These are phyloP conservation scores for Salarias fasciatus DNA, from an alignment of 2,797 vertebrate species.

Conservation along the genomic window DNA sequence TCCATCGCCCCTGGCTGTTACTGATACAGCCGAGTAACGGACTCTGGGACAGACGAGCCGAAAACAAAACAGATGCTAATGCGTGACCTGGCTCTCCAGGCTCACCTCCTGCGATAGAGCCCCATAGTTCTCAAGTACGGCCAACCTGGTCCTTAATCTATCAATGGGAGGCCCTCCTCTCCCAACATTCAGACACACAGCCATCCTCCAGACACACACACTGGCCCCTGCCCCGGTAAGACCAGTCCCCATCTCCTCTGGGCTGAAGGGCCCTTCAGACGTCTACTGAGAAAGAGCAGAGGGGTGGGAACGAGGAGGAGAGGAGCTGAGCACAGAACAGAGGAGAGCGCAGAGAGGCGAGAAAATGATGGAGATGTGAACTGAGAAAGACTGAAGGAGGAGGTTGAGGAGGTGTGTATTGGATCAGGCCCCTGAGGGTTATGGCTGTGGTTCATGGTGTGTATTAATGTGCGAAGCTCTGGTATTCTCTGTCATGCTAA, in stretches of 20 bases:
- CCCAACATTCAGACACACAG: conserved; percentile 72
- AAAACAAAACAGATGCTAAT: conserved; percentile 83
- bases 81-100: conserved; percentile 71
- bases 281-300: conserved; percentile 82
- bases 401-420: conserved; percentile 72
- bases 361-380: conserved; percentile 57
- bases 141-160: conserved; percentile 78
- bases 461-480: conserved; percentile 73
- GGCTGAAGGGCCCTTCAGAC: conserved; percentile 79
- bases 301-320: conserved; percentile 72
- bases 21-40: conserved; percentile 61
- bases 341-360: conserved; percentile 56
- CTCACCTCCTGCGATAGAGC: conserved; percentile 74
- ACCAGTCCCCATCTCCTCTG: conserved; percentile 72
- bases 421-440: conserved; percentile 63
- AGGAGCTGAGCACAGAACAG: conserved; percentile 53
- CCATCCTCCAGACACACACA: conserved; percentile 67
- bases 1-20: conserved; percentile 39
- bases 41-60: conserved; percentile 57
- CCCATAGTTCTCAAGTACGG: conserved; percentile 74
- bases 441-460: conserved; percentile 69
- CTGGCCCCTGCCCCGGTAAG: conserved; percentile 64
- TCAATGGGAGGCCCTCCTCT: conserved; percentile 80
- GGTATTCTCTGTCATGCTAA: conserved; percentile 81
- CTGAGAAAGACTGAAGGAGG: conserved; percentile 65